Evolutionary conservation across 2,113 vertebrate genomes (phyloP).

Genomic region (Percina caprodes): DNA sequence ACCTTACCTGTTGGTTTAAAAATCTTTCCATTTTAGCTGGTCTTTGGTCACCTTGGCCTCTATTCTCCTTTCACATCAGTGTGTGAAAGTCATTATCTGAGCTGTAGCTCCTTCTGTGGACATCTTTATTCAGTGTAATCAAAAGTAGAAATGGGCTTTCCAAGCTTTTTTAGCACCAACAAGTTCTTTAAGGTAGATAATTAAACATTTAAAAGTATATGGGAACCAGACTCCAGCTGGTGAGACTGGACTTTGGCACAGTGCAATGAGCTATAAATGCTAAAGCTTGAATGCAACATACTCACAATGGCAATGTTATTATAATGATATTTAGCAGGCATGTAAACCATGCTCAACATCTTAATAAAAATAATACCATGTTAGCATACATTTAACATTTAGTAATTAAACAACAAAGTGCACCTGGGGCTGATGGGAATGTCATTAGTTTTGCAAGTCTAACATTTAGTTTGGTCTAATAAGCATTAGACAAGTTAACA

Average conservation of each 20-base stretch:
- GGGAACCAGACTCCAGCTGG: background rate
- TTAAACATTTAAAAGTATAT: conserved; percentile 17
- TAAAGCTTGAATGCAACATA: background rate
- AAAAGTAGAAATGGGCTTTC: conserved; percentile 45
- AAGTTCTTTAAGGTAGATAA: conserved; percentile 9
- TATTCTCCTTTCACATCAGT: conserved; percentile 53
- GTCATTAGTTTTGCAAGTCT: background rate
- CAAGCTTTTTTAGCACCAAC: conserved; percentile 29
- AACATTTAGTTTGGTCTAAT: background rate
- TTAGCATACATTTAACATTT: background rate
- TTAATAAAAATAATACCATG: background rate
- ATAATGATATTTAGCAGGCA: background rate
- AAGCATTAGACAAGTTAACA: background rate
- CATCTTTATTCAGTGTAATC: conserved; percentile 24
- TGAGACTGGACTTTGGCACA: background rate
- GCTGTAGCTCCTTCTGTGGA: conserved; percentile 20
- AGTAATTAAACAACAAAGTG: background rate
- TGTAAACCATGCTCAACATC: background rate
- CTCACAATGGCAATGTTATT: background rate
- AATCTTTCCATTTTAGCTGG: conserved; percentile 23
- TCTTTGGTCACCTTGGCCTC: conserved; percentile 30
- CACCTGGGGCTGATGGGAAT: background rate
- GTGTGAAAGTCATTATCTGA: conserved; percentile 44
- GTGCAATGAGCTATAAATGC: background rate
- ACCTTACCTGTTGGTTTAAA: background rate